Evolutionary conservation across 2,113 vertebrate genomes (phyloP), one percentile per base, ranked within the genome.

Genomic region (Lepus americanus): DNA sequence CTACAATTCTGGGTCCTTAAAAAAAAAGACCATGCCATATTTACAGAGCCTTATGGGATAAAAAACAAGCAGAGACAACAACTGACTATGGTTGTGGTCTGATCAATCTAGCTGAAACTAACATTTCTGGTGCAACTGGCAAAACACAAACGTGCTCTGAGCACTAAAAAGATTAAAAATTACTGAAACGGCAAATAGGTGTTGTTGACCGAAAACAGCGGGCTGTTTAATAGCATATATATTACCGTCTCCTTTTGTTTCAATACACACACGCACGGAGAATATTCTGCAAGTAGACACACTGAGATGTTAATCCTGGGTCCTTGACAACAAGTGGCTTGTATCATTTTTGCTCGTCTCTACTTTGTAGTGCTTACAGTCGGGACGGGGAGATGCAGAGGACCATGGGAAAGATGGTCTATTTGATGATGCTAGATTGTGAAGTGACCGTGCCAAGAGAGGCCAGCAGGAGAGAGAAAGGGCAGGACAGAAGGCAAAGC

Each of bases 351-450:
- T 81, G 23, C 55, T 17, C n/a, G 9, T 61, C 25, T 88, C 6
- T 80, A 10, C 66, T 76, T 95, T 49, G 23, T 55, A 87, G 79
- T 44, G 55, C 66, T 89, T 63, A 67, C 0, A 76, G 70, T 79
- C 23, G n/a, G 61, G 69, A 31, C 17, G 7, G 44, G 59, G 31
- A 11, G 36, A 23, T 9, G 55, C 1, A 16, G 20, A 67, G 16
- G 10, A 16, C 1, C 17, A 4, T 27, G 0, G 2, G 59, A 22
- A 23, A 20, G 80, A 17, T 0, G 13, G 6, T 33, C 49, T 12
- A 16, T 25, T 33, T 27, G 49, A 55, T 5, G 8, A 31, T 29
- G 2, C n/a, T 59, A 1, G 31, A 33, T 27, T 14, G 49, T 12
- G 17, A 87, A 64, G n/a, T 33, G 22, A 16, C 8, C 22, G 22